A percentile compares a stretch with the other conserved stretches of the same genome.
These are phyloP conservation scores for Drosophila colorata DNA, from an alignment of 2,888 invertebrate genomes.

Conservation along the genomic window DNA sequence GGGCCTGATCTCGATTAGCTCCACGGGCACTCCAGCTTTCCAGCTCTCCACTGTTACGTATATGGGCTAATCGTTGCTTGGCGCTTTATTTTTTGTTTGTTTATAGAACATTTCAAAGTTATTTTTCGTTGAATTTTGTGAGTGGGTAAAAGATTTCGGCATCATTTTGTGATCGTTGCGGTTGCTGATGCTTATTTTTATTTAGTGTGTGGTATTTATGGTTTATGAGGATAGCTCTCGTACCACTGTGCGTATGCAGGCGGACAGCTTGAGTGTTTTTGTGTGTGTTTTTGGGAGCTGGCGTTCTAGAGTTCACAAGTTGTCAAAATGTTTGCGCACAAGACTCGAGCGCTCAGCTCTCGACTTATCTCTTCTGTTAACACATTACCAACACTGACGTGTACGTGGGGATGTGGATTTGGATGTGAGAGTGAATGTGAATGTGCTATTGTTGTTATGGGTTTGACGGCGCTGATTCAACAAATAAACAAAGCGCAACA, in stretches of 20 bases:
- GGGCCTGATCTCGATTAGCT: conserved; percentile 37
- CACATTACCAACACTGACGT: conserved; percentile 67
- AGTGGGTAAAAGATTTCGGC: conserved; percentile 60
- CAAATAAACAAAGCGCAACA: conserved; percentile 74
- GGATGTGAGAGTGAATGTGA: not conserved
- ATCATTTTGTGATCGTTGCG: conserved; percentile 39
- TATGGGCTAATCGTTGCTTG: conserved; percentile 65
- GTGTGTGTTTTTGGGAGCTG: conserved; percentile 25
- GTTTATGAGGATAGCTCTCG: conserved; percentile 49
- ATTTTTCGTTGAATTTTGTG: conserved; percentile 58
- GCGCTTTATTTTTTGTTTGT: conserved; percentile 62
- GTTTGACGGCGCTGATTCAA: conserved; percentile 78
- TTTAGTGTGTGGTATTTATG: conserved; percentile 66
- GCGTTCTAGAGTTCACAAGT: conserved; percentile 79
- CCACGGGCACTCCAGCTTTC: conserved; percentile 30
- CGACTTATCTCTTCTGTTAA: conserved; percentile 72
- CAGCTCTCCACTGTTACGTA: conserved; percentile 26
- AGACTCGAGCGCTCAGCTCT: conserved; percentile 46
- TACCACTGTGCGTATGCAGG: conserved; percentile 46
- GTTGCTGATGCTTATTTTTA: conserved; percentile 39
- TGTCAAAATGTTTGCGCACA: conserved; percentile 80
- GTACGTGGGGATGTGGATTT: conserved; percentile 4
- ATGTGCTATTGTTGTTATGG: conserved; percentile 37
- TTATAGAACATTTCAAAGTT: conserved; percentile 68
- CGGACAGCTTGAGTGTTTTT: not conserved